Percentiles rank a stretch among this genome's conserved stretches.
phyloP scores from a whole-genome alignment of 2,113 vertebrate species.

The Crotalus helleri region DNA sequence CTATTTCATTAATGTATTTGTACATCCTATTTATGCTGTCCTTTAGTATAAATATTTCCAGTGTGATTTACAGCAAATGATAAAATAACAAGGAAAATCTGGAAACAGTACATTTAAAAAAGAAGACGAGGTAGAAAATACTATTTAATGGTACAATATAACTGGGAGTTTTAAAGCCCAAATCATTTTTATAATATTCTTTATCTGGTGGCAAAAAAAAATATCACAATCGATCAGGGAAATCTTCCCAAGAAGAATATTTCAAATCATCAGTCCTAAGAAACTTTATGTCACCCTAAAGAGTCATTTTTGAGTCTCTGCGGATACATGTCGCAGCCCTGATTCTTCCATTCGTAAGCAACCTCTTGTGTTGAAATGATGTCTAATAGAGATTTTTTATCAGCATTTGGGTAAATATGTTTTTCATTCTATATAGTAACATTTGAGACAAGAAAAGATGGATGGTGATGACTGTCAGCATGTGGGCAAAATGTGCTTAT shows the following conservation, averaged over 20 bases:
- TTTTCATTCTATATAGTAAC: background rate
- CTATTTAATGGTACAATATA: background rate
- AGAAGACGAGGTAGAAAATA: background rate
- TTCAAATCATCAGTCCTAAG: background rate
- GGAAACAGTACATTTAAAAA: background rate
- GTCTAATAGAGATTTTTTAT: background rate
- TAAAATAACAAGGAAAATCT: background rate
- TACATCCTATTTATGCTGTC: background rate
- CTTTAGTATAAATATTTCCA: background rate
- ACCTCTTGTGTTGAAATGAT: background rate
- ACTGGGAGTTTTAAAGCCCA: background rate
- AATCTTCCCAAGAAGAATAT: background rate
- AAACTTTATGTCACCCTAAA: background rate
- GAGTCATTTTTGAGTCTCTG: background rate
- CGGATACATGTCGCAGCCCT: background rate
- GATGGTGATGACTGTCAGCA: background rate
- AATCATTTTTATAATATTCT: background rate
- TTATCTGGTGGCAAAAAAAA: background rate
- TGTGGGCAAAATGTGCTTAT: too few relatives aligned
- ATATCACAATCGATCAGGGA: background rate
- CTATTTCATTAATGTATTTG: background rate
- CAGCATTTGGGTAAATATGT: background rate
- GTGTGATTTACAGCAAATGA: background rate
- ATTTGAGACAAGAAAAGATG: background rate
- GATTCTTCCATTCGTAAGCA: background rate